Percentiles rank a stretch among this genome's conserved stretches.
These are phyloP conservation scores for Tubulanus polymorphus DNA, from an alignment of 2,888 invertebrate genomes.

Conservation along the genomic window DNA sequence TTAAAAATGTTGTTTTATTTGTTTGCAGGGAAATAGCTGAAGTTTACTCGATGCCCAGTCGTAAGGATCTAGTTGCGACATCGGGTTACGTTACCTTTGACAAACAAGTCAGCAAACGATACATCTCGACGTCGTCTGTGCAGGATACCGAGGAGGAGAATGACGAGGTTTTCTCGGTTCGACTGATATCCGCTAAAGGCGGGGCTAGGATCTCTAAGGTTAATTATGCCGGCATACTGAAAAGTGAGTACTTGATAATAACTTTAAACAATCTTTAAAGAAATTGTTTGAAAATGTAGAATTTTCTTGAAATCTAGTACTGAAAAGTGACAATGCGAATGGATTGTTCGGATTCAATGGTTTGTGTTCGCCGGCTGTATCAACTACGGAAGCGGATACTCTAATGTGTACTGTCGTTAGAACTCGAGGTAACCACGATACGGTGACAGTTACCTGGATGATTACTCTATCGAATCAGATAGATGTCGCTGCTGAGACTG, in stretches of 20 bases:
- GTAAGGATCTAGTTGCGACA: slow-evolving; percentile 35
- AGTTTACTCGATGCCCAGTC: slow-evolving; percentile 32
- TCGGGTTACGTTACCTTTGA: slow-evolving; percentile 40
- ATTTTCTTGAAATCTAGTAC: slow-evolving; percentile 26
- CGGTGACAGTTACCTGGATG: slow-evolving; percentile 40
- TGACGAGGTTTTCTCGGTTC: slow-evolving; percentile 42
- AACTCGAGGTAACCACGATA: slow-evolving; percentile 38
- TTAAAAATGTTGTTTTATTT: no score
- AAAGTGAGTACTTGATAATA: slow-evolving; percentile 28
- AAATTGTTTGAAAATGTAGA: background rate
- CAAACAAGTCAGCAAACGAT: slow-evolving; percentile 20
- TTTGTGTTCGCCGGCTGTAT: slow-evolving; percentile 29
- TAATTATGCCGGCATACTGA: slow-evolving; percentile 34
- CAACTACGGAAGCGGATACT: slow-evolving; percentile 22
- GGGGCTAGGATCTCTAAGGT: slow-evolving; percentile 37
- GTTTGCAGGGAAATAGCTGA: slow-evolving; percentile 34
- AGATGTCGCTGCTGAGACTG: slow-evolving; percentile 20
- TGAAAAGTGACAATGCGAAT: slow-evolving; percentile 52
- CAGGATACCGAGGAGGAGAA: slow-evolving; percentile 45
- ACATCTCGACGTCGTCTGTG: slow-evolving; percentile 28
- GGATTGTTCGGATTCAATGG: slow-evolving; percentile 45
- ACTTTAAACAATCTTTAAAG: background rate
- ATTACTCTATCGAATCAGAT: slow-evolving; percentile 22
- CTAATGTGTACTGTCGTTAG: slow-evolving; percentile 37
- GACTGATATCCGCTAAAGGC: slow-evolving; percentile 35